Evolutionary conservation across 2,113 vertebrate species (phyloP), one percentile per base, ranked within the genome.

Genomic region (Xenotilapia longispinis): DNA sequence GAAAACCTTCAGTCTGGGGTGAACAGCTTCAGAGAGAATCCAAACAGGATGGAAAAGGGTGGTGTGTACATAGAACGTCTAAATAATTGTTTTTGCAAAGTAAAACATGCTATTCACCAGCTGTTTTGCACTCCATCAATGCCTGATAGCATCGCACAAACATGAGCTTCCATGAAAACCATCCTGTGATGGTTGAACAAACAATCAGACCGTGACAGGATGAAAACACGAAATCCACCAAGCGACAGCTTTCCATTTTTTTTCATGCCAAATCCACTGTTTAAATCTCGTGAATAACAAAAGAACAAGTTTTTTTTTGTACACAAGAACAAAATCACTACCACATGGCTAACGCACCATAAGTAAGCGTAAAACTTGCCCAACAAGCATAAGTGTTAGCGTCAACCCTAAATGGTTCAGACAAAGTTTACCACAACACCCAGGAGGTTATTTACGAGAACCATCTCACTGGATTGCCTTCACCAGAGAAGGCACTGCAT

Each of bases 311-410:
- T 82, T 4, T 11, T 10, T 80, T 5, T 75, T 75, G 11, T 10
- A 80, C 57, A 80, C 4, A 17, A 57, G 65, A 63, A 42, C 33
- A 33, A 89, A 93, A 92, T 91, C 55, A 84, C 89, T 84, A 84
- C 89, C 87, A 88, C 88, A 91, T 91, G 87, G 51, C 84, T 89
- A 84, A 88, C 88, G 81, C 79, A 3, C 60, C 70, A 90, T 90
- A 88, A 93, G 85, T 81, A 86, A 86, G 83, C 11, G 58, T 54
- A 55, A 38, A 40, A 65, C 82, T 21, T 8, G 40, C 2, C 58
- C 31, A 19, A 79, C 53, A 73, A 51, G 83, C 84, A 38, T n/a
- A 31, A 73, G 55, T 13, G 15, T 82, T 84, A 11, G 17, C 75
- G 4, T 83, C 73, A 31, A 26, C 78, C 23, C 83, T 89, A 91